Percentiles rank a stretch among this genome's conserved stretches.
phyloP scores from a whole-genome alignment of 2,888 invertebrate genomes.

The Harpalus rufipes region DNA sequence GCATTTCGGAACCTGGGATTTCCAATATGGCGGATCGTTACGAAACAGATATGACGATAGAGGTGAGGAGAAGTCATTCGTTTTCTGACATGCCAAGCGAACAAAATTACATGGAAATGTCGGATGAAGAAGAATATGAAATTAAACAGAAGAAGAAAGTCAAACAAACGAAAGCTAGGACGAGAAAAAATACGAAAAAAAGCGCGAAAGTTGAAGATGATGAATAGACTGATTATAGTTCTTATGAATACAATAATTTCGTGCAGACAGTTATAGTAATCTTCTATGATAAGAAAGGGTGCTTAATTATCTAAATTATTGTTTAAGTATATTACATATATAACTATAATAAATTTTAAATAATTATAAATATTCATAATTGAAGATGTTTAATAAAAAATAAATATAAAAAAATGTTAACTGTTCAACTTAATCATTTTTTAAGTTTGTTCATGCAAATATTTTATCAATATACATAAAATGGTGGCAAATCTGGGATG shows the following conservation, averaged over 20 bases:
- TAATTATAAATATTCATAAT: no score
- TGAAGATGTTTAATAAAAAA: no score
- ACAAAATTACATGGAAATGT: conserved; percentile 70
- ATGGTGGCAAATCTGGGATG: no score
- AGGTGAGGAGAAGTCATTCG: conserved; percentile 60
- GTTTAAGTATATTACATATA: no score
- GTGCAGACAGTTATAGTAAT: no score
- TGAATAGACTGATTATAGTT: conserved; percentile 56
- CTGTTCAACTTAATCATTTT: no score
- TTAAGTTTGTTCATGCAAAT: no score
- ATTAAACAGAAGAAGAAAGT: conserved; percentile 68
- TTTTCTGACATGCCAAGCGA: conserved; percentile 40
- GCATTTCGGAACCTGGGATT: conserved; percentile 68
- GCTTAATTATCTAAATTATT: no score
- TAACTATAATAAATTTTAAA: no score
- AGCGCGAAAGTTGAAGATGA: conserved; percentile 71
- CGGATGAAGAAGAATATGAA: conserved; percentile 70
- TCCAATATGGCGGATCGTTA: conserved; percentile 66
- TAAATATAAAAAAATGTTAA: no score
- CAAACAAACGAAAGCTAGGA: conserved; percentile 69
- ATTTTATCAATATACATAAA: no score
- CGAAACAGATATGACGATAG: conserved; percentile 51
- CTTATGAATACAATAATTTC: neutral
- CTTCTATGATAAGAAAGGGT: no score
- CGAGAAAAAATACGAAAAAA: conserved; percentile 73